A percentile compares a stretch with the other conserved stretches of the same genome.
Conservation (phyloP, 2,113 vertebrate species). For the Clupea harengus region DNA sequence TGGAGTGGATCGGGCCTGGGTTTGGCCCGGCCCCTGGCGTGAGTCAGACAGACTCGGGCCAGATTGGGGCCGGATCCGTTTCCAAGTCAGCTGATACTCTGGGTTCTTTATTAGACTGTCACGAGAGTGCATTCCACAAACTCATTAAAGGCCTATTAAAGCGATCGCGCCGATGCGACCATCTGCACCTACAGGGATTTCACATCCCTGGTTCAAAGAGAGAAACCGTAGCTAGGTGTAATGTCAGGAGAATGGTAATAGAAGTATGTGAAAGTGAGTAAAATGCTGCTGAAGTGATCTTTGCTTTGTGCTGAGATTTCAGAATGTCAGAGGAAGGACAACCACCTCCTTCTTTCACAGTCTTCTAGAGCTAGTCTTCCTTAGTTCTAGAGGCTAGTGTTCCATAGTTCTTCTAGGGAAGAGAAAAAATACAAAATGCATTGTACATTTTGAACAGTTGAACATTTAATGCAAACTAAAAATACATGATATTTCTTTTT, state of each 20-base stretch:
- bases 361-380: not conserved
- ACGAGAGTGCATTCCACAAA: constrained; percentile 68
- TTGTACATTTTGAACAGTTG: too few species aligned
- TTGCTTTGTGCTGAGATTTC: not conserved
- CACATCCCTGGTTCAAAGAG: constrained; percentile 28
- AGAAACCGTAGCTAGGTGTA: not conserved
- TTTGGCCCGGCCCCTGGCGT: not conserved
- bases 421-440: too few species aligned
- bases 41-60: not conserved
- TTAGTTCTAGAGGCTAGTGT: too few species aligned
- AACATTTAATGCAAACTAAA: too few species aligned
- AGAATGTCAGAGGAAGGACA: not conserved
- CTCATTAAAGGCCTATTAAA: constrained; percentile 76
- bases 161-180: constrained; percentile 61
- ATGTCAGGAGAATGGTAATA: not conserved
- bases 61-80: not conserved
- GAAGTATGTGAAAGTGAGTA: not conserved
- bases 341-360: not conserved
- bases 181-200: constrained; percentile 25
- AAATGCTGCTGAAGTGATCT: not conserved
- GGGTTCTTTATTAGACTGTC: constrained; percentile 67
- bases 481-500: too few species aligned
- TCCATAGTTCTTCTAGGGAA: too few species aligned
- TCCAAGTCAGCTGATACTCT: constrained; percentile 21
- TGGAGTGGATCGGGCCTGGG: not conserved